phyloP scores from a whole-genome alignment of 2,888 invertebrate genomes.

The Liodrosophila aerea region DNA sequence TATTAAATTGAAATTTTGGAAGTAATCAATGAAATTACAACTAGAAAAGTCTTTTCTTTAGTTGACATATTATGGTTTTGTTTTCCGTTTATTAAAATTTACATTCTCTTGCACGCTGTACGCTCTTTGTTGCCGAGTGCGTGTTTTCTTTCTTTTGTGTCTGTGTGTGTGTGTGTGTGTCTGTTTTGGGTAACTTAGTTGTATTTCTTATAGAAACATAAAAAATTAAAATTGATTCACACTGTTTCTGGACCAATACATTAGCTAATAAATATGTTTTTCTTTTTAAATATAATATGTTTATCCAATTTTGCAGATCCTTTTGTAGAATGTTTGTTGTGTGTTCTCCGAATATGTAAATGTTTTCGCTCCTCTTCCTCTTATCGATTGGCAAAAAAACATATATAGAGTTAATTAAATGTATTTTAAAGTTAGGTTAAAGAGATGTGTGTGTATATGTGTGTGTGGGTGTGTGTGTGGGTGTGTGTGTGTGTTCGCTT shows the following conservation, averaged over 20 bases:
- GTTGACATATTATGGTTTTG: slow-evolving; percentile 7
- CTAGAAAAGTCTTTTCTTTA: too few relatives aligned
- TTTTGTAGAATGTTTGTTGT: slow-evolving; percentile 25
- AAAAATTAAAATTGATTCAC: slow-evolving; percentile 22
- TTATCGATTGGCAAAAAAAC: too few relatives aligned
- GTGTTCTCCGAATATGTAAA: slow-evolving; percentile 6
- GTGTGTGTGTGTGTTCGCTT: slow-evolving; percentile 12
- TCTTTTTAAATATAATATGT: slow-evolving; percentile 12
- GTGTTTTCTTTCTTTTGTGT: slow-evolving; percentile 17
- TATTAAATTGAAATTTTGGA: too few relatives aligned
- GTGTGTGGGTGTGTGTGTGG: slow-evolving; percentile 10
- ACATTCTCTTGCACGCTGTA: slow-evolving; percentile 46
- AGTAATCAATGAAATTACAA: too few relatives aligned
- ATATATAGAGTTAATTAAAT: slow-evolving; percentile 7
- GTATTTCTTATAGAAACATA: slow-evolving; percentile 13
- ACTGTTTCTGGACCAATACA: slow-evolving; percentile 36
- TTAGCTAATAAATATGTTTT: slow-evolving; percentile 52
- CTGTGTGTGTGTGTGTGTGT: slow-evolving; percentile 27
- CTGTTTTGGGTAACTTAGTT: slow-evolving; percentile 14
- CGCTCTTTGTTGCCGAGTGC: too few relatives aligned
- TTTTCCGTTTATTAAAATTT: slow-evolving; percentile 61
- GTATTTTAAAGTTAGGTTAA: slow-evolving; percentile 11
- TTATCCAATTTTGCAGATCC: slow-evolving; percentile 14
- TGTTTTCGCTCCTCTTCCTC: too few relatives aligned
- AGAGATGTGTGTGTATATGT: slow-evolving; percentile 3